phyloP scores from a whole-genome alignment of 2,888 invertebrate species.

The Torymus auratus region DNA sequence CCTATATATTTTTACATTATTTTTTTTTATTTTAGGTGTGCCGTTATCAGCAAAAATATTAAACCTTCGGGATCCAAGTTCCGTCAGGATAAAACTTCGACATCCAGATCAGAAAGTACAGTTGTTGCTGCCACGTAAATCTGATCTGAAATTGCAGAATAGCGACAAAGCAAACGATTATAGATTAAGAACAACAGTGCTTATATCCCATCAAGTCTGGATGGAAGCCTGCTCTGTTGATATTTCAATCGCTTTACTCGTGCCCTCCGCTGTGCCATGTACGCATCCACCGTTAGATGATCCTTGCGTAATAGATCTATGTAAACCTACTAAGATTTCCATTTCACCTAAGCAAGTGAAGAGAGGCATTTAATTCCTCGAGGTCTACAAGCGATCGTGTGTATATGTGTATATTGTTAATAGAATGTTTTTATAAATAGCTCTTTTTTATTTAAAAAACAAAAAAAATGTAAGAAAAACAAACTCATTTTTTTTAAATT shows the following conservation, averaged over 20 bases:
- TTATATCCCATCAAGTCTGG: conserved; percentile 95
- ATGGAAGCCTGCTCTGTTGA: conserved; percentile 94
- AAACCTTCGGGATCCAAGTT: conserved; percentile 85
- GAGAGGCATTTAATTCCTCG: conserved; percentile 81
- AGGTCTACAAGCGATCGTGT: not conserved
- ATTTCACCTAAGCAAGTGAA: conserved; percentile 94
- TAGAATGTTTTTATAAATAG: conserved; percentile 8
- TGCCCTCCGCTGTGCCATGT: conserved; percentile 80
- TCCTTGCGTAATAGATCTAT: conserved; percentile 85
- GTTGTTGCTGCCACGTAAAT: conserved; percentile 86
- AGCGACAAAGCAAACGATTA: conserved; percentile 80
- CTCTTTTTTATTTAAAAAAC: conserved; percentile 20
- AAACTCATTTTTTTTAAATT: not conserved
- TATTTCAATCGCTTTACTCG: conserved; percentile 88
- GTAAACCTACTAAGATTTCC: conserved; percentile 90
- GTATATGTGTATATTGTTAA: conserved; percentile 26
- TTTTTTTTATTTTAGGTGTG: conserved; percentile 83
- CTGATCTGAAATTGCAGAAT: conserved; percentile 85
- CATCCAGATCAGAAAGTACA: conserved; percentile 95
- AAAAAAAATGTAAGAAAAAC: conserved; percentile 26
- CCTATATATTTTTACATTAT: not conserved
- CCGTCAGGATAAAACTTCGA: conserved; percentile 89
- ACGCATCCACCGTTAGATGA: conserved; percentile 76
- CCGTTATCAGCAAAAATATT: conserved; percentile 91
- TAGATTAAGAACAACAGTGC: conserved; percentile 89